phyloP scores from a whole-genome alignment of 2,888 invertebrate species.

The Leptinotarsa peninsularis region DNA sequence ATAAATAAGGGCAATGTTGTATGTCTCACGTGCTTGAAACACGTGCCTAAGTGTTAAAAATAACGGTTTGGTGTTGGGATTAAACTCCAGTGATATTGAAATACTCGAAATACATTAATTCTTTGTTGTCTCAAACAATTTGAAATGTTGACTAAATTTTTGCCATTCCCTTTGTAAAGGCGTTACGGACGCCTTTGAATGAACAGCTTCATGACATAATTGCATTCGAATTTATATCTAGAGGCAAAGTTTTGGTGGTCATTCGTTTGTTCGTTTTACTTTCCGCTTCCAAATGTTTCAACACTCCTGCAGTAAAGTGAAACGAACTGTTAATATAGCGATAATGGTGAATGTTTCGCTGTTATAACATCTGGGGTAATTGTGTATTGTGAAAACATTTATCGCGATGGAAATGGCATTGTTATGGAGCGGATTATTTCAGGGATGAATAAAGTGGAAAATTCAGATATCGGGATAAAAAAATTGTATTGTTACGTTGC shows the following conservation, averaged over 20 bases:
- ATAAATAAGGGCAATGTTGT: too few relatives aligned
- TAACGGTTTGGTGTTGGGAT: too few relatives aligned
- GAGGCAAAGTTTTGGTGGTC: slow-evolving; percentile 2
- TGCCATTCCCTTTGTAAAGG: slow-evolving; percentile 17
- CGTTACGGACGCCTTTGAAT: not conserved
- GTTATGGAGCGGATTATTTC: not conserved
- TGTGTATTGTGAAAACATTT: not conserved
- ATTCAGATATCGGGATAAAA: too few relatives aligned
- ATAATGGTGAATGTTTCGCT: not conserved
- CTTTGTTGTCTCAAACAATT: too few relatives aligned
- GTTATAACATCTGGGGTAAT: slow-evolving; percentile 9
- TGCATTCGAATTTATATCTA: not conserved
- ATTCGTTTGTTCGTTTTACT: slow-evolving; percentile 6
- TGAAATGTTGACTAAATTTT: not conserved
- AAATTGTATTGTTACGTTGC: too few relatives aligned
- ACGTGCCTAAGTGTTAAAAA: too few relatives aligned
- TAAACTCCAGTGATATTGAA: too few relatives aligned
- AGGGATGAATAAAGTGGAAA: not conserved
- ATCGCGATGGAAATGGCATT: not conserved
- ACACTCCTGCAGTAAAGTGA: not conserved
- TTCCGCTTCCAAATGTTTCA: not conserved
- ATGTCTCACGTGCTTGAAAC: too few relatives aligned
- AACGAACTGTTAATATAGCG: slow-evolving; percentile 12
- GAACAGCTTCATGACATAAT: slow-evolving; percentile 18
- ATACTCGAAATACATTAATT: too few relatives aligned